Conservation (phyloP, 2,797 vertebrate genomes). For the Oreonectes daqikongensis region DNA sequence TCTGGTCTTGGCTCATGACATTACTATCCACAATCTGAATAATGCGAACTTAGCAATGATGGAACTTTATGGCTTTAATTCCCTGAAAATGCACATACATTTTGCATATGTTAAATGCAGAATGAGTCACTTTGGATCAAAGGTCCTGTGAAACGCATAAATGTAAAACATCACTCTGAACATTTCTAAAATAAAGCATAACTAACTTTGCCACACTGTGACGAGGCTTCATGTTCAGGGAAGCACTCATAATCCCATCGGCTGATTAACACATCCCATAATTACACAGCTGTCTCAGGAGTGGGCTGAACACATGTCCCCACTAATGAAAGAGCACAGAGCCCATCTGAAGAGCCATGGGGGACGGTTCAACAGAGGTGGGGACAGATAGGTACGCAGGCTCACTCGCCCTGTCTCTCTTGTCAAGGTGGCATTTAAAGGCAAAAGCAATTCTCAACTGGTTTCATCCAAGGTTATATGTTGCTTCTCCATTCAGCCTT, state of each 20-base stretch:
- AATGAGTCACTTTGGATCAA: background rate
- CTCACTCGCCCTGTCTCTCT: background rate
- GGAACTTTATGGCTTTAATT: background rate
- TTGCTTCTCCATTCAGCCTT: slow-evolving; percentile 11
- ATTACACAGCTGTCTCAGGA: slow-evolving; percentile 52
- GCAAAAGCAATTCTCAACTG: background rate
- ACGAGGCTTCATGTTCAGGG: slow-evolving; percentile 21
- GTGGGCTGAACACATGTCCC: slow-evolving; percentile 29
- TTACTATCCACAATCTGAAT: no score
- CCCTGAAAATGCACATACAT: background rate
- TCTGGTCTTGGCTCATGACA: no score
- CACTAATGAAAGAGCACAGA: slow-evolving; percentile 34
- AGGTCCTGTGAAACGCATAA: background rate
- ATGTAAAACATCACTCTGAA: background rate
- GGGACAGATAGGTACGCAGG: slow-evolving; percentile 7
- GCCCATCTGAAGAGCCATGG: slow-evolving; percentile 10
- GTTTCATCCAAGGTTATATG: slow-evolving; percentile 4
- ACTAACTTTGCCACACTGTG: slow-evolving; percentile 11
- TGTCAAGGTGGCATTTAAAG: slow-evolving; percentile 11
- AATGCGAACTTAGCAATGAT: background rate
- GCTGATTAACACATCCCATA: slow-evolving; percentile 52
- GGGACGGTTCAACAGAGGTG: slow-evolving; percentile 16
- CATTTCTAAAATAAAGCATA: background rate
- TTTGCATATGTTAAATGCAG: background rate
- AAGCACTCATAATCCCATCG: slow-evolving; percentile 40